phyloP scores from a whole-genome alignment of 2,797 vertebrate species.

The Rhinoraja longicauda region DNA sequence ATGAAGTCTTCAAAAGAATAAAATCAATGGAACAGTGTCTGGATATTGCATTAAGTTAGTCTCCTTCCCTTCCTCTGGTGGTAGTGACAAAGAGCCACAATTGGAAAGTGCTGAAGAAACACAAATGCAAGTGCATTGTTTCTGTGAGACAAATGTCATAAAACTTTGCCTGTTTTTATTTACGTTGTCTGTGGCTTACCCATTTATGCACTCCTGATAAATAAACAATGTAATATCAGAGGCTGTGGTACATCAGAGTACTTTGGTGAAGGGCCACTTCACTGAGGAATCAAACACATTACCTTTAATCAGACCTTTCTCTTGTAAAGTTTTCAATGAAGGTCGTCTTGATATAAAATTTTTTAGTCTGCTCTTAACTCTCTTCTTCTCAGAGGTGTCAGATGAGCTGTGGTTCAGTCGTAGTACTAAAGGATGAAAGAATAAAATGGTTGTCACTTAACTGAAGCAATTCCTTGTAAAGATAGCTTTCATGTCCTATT shows the following conservation, averaged over 20 bases:
- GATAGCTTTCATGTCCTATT: background rate
- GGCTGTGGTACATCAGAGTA: background rate
- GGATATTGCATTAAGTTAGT: conserved; percentile 21
- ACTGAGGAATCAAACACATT: conserved; percentile 39
- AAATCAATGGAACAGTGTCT: conserved; percentile 23
- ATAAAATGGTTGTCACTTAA: background rate
- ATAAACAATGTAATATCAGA: conserved; percentile 32
- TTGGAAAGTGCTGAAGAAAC: background rate
- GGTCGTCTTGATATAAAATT: conserved; percentile 87
- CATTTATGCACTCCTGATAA: conserved; percentile 14
- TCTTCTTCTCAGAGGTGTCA: conserved; percentile 73
- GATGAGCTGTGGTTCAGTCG: conserved; percentile 72
- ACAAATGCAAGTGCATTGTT: background rate
- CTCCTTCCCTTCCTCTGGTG: conserved; percentile 17
- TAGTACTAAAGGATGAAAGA: conserved; percentile 63
- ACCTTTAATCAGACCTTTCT: conserved; percentile 82
- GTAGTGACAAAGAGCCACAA: conserved; percentile 14
- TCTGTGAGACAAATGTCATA: conserved; percentile 29
- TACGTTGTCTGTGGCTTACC: background rate
- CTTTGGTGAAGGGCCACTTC: background rate
- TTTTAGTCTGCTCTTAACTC: conserved; percentile 83
- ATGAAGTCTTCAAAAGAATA: conserved; percentile 27
- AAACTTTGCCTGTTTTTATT: conserved; percentile 16
- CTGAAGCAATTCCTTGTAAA: background rate
- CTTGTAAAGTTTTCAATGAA: conserved; percentile 84